These are phyloP conservation scores for Shinisaurus crocodilurus DNA, from an alignment of 2,113 vertebrate genomes.

Conservation along the genomic window DNA sequence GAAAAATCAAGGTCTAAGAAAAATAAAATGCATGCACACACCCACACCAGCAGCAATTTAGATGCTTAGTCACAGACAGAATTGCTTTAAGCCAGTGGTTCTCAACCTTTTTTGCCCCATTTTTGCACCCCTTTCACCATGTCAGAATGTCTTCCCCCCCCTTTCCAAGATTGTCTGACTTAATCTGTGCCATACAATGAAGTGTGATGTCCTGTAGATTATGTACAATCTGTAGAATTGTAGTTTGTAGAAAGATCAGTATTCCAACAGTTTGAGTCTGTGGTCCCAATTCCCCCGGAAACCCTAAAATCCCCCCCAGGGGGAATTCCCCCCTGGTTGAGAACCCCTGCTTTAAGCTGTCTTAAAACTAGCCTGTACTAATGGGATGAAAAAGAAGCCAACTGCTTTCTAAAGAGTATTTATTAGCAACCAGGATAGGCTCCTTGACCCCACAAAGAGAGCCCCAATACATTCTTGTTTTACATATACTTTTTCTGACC, in stretches of 20 bases:
- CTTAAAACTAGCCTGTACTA: neutral
- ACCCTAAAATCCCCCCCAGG: too few species aligned
- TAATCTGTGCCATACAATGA: too few species aligned
- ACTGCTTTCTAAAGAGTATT: neutral
- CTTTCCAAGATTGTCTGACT: too few species aligned
- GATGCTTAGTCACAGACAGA: neutral
- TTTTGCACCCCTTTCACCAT: too few species aligned
- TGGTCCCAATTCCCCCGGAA: too few species aligned
- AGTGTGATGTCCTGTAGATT: too few species aligned
- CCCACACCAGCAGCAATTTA: neutral
- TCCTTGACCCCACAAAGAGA: neutral
- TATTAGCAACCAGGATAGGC: neutral
- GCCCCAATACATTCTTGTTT: neutral
- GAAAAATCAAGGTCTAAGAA: neutral
- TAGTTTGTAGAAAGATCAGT: too few species aligned
- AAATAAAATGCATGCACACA: neutral
- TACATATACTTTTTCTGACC: fast-evolving
- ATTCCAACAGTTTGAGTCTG: too few species aligned
- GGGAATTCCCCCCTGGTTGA: too few species aligned
- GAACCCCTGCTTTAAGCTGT: neutral
- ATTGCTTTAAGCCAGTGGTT: neutral
- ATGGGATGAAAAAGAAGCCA: neutral
- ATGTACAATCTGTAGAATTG: too few species aligned
- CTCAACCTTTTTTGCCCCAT: too few species aligned
- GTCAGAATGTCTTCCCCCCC: too few species aligned